Base-by-base conservation (phyloP, 2,113 vertebrate genomes). In the Clupea harengus region DNA sequence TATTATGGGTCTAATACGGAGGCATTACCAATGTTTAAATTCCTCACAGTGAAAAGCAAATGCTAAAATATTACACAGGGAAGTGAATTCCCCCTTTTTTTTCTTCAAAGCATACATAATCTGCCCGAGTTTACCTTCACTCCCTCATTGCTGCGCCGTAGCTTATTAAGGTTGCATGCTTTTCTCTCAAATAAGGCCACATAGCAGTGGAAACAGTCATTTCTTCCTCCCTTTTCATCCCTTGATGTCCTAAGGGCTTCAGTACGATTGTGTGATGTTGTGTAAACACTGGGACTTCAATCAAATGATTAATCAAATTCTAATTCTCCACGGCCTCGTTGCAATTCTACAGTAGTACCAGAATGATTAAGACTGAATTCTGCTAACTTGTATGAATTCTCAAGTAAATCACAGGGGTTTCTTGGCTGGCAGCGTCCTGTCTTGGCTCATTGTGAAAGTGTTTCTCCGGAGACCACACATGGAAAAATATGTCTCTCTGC, bases 281-380 rank as follows among this genome's bases (percentile, higher is more conserved):
- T 32, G 28, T 39, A 78, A 78, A 78, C 72, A 78, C 32, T 32
- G 32, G 32, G 15, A 39, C 72, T 78, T 78, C 72, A 78, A 39
- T 78, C 10, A 32, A 78, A 78, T 78, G 72, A 78, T 78, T 78
- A 78, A 78, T 78, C 72, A 78, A 78, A 78, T 39, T 78, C 28
- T 78, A 39, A 78, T 78, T 78, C 72, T 78, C 72, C 72, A 78
- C 28, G 39, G 72, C 72, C 32, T 78, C 28, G 72, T 78, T 78
- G 72, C 25, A 78, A 78, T 78, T 78, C 72, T 78, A 78, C 72
- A 39, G 72, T 78, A 32, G 28, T 2, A 44, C 32, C 72, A 11
- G 9, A 39, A 72, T 72, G 64, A 72, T 72, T 32, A 72, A 72
- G 25, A 72, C 64, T 72, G 25, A 72, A 78, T 78, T 39, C 32